phyloP scores from a whole-genome alignment of 2,113 vertebrate genomes.

The Buteo buteo region DNA sequence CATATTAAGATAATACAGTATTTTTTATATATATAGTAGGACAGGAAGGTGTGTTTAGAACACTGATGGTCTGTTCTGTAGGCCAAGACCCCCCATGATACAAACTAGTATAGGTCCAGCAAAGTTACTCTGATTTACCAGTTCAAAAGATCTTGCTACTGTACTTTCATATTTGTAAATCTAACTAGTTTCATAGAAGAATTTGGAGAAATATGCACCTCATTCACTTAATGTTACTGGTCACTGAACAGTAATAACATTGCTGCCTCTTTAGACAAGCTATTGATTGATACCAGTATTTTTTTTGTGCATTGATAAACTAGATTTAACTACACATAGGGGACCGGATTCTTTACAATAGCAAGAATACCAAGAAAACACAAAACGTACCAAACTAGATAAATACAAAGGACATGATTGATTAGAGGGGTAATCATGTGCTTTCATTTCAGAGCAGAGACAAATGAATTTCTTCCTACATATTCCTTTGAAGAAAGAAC shows the following conservation, averaged over 20 bases:
- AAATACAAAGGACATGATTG: conserved; percentile 15
- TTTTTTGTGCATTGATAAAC: neutral
- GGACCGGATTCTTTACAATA: conserved; percentile 2
- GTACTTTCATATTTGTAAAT: neutral
- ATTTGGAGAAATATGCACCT: neutral
- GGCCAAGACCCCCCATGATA: neutral
- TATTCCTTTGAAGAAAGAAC: conserved; percentile 48
- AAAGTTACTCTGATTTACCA: neutral
- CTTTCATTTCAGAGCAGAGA: conserved; percentile 59
- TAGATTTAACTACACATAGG: neutral
- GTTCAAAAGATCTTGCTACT: neutral
- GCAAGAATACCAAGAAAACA: neutral
- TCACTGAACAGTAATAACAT: neutral
- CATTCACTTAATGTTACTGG: neutral
- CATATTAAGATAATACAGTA: neutral
- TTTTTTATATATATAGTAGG: neutral
- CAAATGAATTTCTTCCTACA: conserved; percentile 36
- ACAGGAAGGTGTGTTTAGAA: neutral
- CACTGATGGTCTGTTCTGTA: neutral
- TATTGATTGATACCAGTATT: neutral
- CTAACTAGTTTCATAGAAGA: neutral
- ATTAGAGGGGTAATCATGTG: conserved; percentile 40
- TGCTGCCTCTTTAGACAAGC: neutral
- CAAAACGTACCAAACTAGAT: neutral
- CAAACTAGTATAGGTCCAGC: neutral